Evolutionary conservation across 2,113 vertebrate species (phyloP), one percentile per base, ranked within the genome.

Genomic region (Pao palembangensis): DNA sequence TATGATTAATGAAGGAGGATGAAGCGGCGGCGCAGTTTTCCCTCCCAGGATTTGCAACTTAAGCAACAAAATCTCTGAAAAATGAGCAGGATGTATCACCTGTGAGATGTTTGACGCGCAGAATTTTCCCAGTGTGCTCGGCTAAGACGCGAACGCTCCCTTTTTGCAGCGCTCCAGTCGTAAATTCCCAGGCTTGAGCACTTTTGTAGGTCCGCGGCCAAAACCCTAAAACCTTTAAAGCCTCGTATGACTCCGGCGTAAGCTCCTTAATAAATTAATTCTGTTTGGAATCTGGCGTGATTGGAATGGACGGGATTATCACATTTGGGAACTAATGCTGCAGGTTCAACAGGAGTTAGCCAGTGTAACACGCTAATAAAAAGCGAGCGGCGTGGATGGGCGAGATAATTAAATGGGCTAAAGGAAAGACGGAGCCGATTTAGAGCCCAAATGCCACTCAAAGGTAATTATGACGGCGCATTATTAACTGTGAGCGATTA

Each of bases 191-290:
- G 75, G 44, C 63, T 58, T 21, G 28, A 61, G 43, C 50, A 20
- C 23, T 55, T 58, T 63, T 65, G 57, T 46, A 73, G 51, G 63
- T 61, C 72, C 63, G 55, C 34, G 47, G 66, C 77, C 79, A 85
- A 83, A 75, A 59, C 64, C 75, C 10, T 75, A 81, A 86, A 79
- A 79, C 73, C 78, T 69, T 73, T 82, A 76, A 88, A 85, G 71
- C 76, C 82, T 61, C 25, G 46, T 81, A 72, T 88, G 81, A 83
- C 82, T 83, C 76, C 12, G 72, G 69, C 66, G 54, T 89, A 88
- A 91, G 90, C 88, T 83, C 81, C 85, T 93, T 92, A 92, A 92
- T 92, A 87, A 86, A 88, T 86, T 92, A 92, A 93, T 93, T 91
- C 92, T 75, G 84, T 80, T 79, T 90, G 92, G 93, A 93, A 94